Conservation (phyloP, 2,113 vertebrate species). For the Laterallus jamaicensis region DNA sequence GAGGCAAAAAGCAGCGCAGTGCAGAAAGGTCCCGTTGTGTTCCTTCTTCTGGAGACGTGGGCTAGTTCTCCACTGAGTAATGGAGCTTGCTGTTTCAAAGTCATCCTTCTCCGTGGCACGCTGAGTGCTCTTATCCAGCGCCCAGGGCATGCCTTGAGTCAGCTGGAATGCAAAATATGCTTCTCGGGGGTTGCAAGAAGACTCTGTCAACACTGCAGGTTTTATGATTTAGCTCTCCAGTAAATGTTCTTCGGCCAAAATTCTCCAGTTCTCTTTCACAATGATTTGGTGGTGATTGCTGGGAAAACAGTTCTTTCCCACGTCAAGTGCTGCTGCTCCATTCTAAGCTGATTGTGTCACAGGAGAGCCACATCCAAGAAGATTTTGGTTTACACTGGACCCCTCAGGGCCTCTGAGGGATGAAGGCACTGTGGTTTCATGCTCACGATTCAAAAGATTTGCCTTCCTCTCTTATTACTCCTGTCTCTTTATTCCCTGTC, state of each 20-base stretch:
- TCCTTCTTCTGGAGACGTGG: neutral
- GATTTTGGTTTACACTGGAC: neutral
- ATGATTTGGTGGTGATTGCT: neutral
- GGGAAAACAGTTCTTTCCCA: neutral
- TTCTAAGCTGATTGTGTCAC: neutral
- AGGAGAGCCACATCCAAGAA: neutral
- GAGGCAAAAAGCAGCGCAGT: neutral
- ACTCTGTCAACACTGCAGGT: neutral
- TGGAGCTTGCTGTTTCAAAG: neutral
- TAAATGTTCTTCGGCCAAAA: neutral
- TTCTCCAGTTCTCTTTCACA: neutral
- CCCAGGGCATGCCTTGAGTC: neutral
- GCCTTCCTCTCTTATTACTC: neutral
- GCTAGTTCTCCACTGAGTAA: neutral
- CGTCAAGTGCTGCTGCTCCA: neutral
- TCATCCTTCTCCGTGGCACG: neutral
- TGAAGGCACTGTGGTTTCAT: neutral
- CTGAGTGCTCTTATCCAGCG: conserved; percentile 8
- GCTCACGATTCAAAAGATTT: neutral
- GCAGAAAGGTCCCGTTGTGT: neutral
- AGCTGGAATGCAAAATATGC: conserved; percentile 55
- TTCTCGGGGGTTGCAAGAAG: neutral
- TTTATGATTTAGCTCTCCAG: neutral
- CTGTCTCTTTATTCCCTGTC: neutral
- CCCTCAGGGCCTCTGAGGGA: neutral